Conservation (phyloP, 2,797 vertebrate species). For the Thalassophryne amazonica region DNA sequence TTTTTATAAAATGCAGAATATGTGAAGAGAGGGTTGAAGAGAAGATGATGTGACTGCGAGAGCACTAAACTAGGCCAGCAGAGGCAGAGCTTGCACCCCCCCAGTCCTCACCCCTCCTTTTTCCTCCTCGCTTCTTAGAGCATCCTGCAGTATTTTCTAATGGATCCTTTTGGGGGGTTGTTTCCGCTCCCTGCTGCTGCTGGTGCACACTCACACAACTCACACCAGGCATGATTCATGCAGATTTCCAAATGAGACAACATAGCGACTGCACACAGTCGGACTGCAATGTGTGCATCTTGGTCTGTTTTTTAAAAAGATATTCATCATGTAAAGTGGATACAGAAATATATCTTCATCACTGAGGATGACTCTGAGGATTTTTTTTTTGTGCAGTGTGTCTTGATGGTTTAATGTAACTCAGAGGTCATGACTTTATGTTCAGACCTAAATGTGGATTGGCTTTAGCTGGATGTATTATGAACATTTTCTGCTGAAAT, state of each 20-base stretch:
- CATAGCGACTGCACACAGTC: conserved; percentile 15
- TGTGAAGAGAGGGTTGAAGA: conserved; percentile 22
- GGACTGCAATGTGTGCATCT: conserved; percentile 53
- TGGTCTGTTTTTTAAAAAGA: too few relatives aligned
- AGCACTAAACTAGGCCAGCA: conserved; percentile 61
- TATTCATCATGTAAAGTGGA: too few relatives aligned
- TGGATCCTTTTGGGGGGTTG: conserved; percentile 33
- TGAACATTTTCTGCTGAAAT: too few relatives aligned
- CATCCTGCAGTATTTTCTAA: conserved; percentile 51
- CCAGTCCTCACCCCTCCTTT: neutral
- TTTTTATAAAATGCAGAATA: conserved; percentile 22
- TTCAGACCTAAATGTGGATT: too few relatives aligned
- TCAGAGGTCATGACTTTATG: too few relatives aligned
- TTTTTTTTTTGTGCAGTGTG: too few relatives aligned
- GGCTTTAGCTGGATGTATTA: too few relatives aligned
- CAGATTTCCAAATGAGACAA: conserved; percentile 31
- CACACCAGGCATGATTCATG: conserved; percentile 31
- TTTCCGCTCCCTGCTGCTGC: conserved; percentile 22
- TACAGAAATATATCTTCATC: too few relatives aligned
- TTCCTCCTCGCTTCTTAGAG: conserved; percentile 33
- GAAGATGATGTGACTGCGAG: conserved; percentile 39
- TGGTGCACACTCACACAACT: conserved; percentile 4
- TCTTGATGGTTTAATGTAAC: too few relatives aligned
- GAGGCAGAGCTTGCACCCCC: conserved; percentile 34
- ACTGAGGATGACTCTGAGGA: too few relatives aligned